phyloP scores from a whole-genome alignment of 2,797 vertebrate species.

The Muscicapa comitata region DNA sequence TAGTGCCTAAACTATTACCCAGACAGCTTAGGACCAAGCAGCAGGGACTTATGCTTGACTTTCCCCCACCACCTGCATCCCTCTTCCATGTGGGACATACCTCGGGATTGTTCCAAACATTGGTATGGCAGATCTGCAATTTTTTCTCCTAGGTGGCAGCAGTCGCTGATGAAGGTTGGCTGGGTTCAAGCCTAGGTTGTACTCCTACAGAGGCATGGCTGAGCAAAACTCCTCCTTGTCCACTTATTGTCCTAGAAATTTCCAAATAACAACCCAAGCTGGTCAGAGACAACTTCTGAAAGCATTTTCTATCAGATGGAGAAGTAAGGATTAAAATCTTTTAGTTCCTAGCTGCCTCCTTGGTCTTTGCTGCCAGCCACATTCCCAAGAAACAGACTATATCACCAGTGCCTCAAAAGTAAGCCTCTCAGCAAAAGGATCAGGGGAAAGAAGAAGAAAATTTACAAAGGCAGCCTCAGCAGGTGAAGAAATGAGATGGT shows the following conservation, averaged over 20 bases:
- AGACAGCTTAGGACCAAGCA: background rate
- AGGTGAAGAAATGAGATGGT: background rate
- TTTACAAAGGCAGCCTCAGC: background rate
- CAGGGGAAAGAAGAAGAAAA: background rate
- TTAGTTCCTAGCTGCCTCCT: background rate
- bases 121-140: background rate
- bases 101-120: background rate
- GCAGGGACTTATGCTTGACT: background rate
- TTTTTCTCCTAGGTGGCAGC: background rate
- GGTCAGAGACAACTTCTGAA: background rate
- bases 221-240: background rate
- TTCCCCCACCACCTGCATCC: accelerated
- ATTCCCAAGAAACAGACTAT: background rate
- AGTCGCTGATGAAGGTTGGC: background rate
- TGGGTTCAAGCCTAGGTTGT: background rate
- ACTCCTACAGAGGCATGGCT: background rate
- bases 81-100: background rate
- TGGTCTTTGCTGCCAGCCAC: background rate
- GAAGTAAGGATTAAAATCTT: background rate
- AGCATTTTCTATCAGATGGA: background rate
- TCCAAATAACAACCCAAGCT: background rate
- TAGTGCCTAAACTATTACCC: background rate
- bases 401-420: background rate
- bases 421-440: background rate
- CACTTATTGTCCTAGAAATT: background rate